Evolutionary conservation across 1,140 invertebrate species (phyloP).

Genomic region (Lasaia peninsularis): DNA sequence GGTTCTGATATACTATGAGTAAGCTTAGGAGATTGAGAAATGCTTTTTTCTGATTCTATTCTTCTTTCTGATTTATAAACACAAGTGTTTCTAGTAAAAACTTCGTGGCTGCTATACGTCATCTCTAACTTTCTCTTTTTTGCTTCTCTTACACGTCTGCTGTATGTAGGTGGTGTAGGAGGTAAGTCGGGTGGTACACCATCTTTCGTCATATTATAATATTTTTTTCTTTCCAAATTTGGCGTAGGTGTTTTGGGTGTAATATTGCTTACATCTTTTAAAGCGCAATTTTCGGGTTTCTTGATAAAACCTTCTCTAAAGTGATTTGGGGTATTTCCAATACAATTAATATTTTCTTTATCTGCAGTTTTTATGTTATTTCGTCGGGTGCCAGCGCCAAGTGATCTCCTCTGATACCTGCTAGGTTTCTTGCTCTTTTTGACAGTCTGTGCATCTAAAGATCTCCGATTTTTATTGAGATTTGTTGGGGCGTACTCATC

Average conservation of each 20-base stretch:
- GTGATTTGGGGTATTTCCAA: conserved; percentile 67
- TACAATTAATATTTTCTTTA: conserved; percentile 66
- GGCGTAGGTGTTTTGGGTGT: conserved; percentile 59
- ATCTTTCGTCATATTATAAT: conserved; percentile 49
- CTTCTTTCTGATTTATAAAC: conserved; percentile 64
- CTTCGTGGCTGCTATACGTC: conserved; percentile 44
- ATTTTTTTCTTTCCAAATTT: conserved; percentile 48
- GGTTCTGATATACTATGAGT: conserved; percentile 61
- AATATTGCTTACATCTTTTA: conserved; percentile 70
- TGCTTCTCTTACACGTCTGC: conserved; percentile 65
- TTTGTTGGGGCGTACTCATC: conserved; percentile 34
- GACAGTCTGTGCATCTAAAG: conserved; percentile 55
- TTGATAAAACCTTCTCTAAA: conserved; percentile 65
- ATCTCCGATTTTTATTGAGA: conserved; percentile 46
- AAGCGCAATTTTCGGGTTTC: conserved; percentile 51
- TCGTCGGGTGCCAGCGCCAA: conserved; percentile 56
- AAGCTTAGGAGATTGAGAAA: conserved; percentile 38
- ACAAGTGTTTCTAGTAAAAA: conserved; percentile 53
- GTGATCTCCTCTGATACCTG: conserved; percentile 63
- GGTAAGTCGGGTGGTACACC: conserved; percentile 55
- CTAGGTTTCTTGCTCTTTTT: conserved; percentile 70
- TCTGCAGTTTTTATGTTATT: conserved; percentile 50
- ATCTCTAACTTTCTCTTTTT: conserved; percentile 71
- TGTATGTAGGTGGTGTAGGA: conserved; percentile 63
- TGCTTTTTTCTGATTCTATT: conserved; percentile 47